Percentiles rank a stretch among this genome's conserved stretches.
phyloP scores from a whole-genome alignment of 1,140 invertebrate genomes.

The Goniozus legneri region DNA sequence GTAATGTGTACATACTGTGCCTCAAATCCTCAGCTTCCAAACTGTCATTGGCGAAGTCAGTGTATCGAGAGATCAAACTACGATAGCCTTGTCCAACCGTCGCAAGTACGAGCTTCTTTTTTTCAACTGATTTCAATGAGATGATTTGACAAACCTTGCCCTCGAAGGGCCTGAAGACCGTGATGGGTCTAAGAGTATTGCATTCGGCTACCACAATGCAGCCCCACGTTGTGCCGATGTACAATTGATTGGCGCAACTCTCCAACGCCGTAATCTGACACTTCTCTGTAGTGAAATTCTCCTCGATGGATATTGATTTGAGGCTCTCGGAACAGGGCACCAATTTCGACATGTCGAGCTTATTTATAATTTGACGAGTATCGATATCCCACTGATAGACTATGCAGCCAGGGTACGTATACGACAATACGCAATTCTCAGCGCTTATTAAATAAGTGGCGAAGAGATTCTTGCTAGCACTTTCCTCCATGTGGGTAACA shows the following conservation, averaged over 20 bases:
- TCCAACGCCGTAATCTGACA: conserved; percentile 81
- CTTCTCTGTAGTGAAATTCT: conserved; percentile 73
- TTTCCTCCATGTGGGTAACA: conserved; percentile 32
- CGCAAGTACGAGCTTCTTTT: conserved; percentile 60
- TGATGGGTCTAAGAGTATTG: conserved; percentile 75
- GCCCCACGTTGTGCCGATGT: conserved; percentile 89
- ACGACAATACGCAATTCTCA: conserved; percentile 69
- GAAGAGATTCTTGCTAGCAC: conserved; percentile 40
- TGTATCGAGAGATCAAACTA: conserved; percentile 70
- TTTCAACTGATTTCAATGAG: conserved; percentile 44
- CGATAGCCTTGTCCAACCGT: conserved; percentile 83
- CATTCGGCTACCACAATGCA: conserved; percentile 85
- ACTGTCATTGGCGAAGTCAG: conserved; percentile 56
- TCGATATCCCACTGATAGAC: conserved; percentile 80
- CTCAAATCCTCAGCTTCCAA: conserved; percentile 48
- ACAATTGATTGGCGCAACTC: conserved; percentile 67
- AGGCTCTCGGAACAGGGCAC: conserved; percentile 88
- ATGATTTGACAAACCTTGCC: conserved; percentile 65
- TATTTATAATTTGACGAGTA: conserved; percentile 67
- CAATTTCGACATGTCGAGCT: conserved; percentile 87
- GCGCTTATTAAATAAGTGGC: conserved; percentile 44
- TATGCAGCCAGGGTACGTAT: conserved; percentile 73
- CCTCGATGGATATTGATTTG: conserved; percentile 88
- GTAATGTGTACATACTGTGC: conserved; percentile 66
- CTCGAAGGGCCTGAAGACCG: conserved; percentile 86